A percentile compares a stretch with the other conserved stretches of the same genome.
phyloP scores from a whole-genome alignment of 2,113 vertebrate genomes.

The Prochilodus magdalenae region DNA sequence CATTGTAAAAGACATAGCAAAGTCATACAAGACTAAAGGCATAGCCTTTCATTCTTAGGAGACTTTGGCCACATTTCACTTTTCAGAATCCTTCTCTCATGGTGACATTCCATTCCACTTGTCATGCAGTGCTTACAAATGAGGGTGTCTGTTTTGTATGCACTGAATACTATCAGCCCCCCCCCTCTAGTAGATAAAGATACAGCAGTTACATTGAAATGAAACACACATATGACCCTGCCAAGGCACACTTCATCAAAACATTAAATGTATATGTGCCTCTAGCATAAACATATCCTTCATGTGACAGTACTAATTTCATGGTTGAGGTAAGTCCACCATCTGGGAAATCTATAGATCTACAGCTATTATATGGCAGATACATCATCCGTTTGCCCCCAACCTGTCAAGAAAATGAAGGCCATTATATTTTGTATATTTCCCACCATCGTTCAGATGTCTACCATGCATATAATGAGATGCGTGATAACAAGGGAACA shows the following conservation, averaged over 20 bases:
- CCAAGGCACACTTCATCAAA: constrained; percentile 4
- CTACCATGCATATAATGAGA: neutral
- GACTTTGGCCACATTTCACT: neutral
- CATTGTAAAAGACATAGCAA: neutral
- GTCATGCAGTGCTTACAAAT: constrained; percentile 3
- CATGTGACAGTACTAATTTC: constrained; percentile 30
- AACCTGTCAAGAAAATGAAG: neutral
- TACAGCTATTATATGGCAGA: constrained; percentile 29
- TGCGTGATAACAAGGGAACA: neutral
- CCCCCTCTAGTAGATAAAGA: neutral
- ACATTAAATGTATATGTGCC: neutral
- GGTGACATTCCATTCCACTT: constrained; percentile 1
- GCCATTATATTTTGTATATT: constrained; percentile 10
- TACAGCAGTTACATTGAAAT: constrained; percentile 15
- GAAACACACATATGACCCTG: neutral
- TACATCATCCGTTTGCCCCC: constrained; percentile 5
- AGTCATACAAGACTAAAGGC: neutral
- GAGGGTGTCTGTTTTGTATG: constrained; percentile 22
- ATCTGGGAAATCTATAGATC: neutral
- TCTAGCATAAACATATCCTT: constrained; percentile 24
- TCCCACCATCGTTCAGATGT: neutral
- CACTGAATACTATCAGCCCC: constrained; percentile 10
- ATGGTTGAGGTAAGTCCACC: constrained; percentile 25
- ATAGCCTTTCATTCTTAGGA: neutral
- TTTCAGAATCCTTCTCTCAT: neutral